Evolutionary conservation across 2,113 vertebrate genomes (phyloP).

Genomic region (Rallus limicola): DNA sequence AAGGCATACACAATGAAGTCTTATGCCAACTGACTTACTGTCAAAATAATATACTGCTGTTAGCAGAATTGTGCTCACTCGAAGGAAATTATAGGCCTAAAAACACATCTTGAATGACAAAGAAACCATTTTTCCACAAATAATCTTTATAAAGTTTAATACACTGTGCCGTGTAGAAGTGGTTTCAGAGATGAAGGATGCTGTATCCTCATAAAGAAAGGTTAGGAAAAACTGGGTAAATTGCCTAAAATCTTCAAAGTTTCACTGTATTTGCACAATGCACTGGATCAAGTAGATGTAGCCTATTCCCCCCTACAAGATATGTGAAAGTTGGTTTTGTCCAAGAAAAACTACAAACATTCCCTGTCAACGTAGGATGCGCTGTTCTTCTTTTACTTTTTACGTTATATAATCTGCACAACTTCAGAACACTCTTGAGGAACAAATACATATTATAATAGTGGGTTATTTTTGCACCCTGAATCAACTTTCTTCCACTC

Average conservation of each 20-base stretch:
- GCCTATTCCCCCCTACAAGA: background rate
- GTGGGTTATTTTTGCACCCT: background rate
- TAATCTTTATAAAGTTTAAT: conserved; percentile 54
- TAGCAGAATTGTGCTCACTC: conserved; percentile 31
- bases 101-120: conserved; percentile 62
- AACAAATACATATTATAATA: background rate
- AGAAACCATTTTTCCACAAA: conserved; percentile 51
- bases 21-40: conserved; percentile 65
- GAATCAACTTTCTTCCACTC: background rate
- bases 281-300: background rate
- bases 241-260: background rate
- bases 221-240: background rate
- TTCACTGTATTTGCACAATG: conserved; percentile 24
- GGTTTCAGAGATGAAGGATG: background rate
- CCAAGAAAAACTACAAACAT: background rate
- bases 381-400: background rate
- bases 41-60: conserved; percentile 67
- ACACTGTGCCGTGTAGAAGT: background rate
- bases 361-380: background rate
- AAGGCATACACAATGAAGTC: conserved; percentile 65
- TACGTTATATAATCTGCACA: background rate
- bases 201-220: conserved; percentile 2
- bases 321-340: background rate
- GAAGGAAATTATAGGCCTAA: conserved; percentile 66
- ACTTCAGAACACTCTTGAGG: background rate